Conservation (phyloP, 92 coral and sea anemone species). For the Zoanthus sociatus region DNA sequence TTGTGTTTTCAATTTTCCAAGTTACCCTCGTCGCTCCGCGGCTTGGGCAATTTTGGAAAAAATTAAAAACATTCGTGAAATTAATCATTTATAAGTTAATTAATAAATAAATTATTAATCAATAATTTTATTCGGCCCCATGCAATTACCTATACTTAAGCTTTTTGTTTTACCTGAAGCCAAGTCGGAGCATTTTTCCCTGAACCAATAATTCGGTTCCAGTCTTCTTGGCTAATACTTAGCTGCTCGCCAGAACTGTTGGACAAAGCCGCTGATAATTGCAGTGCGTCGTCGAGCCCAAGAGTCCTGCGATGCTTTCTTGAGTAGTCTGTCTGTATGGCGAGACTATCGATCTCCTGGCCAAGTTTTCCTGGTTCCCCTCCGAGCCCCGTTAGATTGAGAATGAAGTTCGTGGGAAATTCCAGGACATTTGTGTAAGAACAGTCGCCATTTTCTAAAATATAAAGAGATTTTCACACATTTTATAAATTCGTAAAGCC, state of each 20-base stretch:
- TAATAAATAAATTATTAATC: background rate
- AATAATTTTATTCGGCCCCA: background rate
- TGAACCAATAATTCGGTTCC: constrained; percentile 74
- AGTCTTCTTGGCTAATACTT: constrained; percentile 61
- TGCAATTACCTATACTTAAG: background rate
- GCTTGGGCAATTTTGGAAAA: too few relatives aligned
- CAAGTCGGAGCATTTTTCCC: constrained; percentile 78
- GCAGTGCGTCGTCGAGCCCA: constrained; percentile 63
- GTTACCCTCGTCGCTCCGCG: too few relatives aligned
- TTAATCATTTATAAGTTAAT: too few relatives aligned
- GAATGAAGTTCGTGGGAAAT: constrained; percentile 57
- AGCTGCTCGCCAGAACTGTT: constrained; percentile 19
- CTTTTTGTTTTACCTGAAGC: constrained; percentile 55
- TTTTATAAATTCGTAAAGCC: too few relatives aligned
- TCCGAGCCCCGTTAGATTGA: constrained; percentile 76
- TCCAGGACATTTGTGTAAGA: constrained; percentile 18
- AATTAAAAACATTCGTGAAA: too few relatives aligned
- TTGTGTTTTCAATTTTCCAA: too few relatives aligned
- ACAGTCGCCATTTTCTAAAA: background rate
- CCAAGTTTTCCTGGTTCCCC: constrained; percentile 78
- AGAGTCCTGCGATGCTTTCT: constrained; percentile 69
- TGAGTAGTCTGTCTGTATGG: constrained; percentile 73
- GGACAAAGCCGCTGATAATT: constrained; percentile 66
- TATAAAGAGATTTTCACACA: too few relatives aligned
- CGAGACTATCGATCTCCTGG: constrained; percentile 65